These are phyloP conservation scores for Chloropsis cyanopogon DNA, from an alignment of 2,113 vertebrate species.

Conservation along the genomic window DNA sequence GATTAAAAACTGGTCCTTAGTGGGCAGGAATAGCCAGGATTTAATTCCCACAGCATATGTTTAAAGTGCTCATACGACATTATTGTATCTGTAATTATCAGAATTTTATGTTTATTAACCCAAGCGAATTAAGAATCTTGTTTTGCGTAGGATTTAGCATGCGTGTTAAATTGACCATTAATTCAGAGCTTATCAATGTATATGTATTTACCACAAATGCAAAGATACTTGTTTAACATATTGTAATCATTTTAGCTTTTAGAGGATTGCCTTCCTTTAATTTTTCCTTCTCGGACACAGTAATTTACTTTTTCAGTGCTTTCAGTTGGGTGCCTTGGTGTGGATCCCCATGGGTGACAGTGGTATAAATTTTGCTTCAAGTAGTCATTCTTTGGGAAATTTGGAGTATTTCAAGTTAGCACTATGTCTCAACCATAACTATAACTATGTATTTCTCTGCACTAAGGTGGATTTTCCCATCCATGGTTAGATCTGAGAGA, in stretches of 20 bases:
- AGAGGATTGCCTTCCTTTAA: not conserved
- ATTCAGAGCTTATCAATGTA: conserved; percentile 31
- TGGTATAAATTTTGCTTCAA: not conserved
- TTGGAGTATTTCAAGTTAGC: not conserved
- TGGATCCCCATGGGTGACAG: not conserved
- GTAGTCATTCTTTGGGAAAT: not conserved
- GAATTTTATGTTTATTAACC: conserved; percentile 71
- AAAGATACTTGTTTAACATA: conserved; percentile 5
- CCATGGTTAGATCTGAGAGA: not conserved
- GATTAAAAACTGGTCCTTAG: conserved; percentile 68
- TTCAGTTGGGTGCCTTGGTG: not conserved
- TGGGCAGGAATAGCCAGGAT: conserved; percentile 64
- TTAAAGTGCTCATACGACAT: conserved; percentile 65
- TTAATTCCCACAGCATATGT: conserved; percentile 70
- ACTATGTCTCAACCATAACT: not conserved
- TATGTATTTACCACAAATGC: conserved; percentile 1
- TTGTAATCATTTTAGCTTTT: not conserved
- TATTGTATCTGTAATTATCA: conserved; percentile 73
- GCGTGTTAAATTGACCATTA: conserved; percentile 58
- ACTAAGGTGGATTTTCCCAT: not conserved
- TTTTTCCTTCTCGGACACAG: not conserved
- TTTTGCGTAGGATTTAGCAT: conserved; percentile 55
- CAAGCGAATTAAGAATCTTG: conserved; percentile 66
- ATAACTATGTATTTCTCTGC: not conserved
- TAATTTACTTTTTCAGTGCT: not conserved